phyloP scores from a whole-genome alignment of 2,888 invertebrate genomes.

The Cephus spinipes region DNA sequence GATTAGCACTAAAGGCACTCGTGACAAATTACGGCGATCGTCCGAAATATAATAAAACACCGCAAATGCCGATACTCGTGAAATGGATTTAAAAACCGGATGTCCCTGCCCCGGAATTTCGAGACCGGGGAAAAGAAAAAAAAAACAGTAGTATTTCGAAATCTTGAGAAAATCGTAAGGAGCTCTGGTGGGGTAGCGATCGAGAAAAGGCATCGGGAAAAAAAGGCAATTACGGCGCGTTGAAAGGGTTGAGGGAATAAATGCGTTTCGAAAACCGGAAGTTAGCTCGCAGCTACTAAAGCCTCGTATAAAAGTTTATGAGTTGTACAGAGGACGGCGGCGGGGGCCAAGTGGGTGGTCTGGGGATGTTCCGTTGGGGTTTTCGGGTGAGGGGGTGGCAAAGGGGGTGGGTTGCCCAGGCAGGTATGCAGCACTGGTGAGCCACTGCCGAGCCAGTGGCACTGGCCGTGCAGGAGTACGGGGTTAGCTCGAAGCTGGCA shows the following conservation, averaged over 20 bases:
- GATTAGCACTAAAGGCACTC: neutral
- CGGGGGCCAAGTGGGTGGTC: slow-evolving; percentile 39
- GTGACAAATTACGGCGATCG: neutral
- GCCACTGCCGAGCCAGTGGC: neutral
- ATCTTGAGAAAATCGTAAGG: neutral
- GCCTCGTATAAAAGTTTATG: slow-evolving; percentile 61
- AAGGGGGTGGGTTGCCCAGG: slow-evolving; percentile 21
- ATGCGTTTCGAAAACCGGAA: slow-evolving; percentile 53
- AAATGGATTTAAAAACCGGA: neutral
- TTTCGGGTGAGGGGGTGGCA: slow-evolving; percentile 38
- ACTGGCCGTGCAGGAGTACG: neutral
- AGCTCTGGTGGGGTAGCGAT: neutral
- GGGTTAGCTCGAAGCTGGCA: slow-evolving; percentile 27
- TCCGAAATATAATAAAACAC: neutral
- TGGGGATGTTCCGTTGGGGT: slow-evolving; percentile 32
- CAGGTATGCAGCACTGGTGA: neutral
- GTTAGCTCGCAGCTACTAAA: slow-evolving; percentile 60
- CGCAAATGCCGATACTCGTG: no score
- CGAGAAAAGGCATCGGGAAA: slow-evolving; percentile 2
- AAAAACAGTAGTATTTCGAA: neutral
- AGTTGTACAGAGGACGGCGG: slow-evolving; percentile 33
- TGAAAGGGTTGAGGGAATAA: slow-evolving; percentile 33
- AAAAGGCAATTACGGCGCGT: slow-evolving; percentile 10
- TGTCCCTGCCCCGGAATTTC: no score
- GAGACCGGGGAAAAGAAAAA: neutral